A percentile compares a stretch with the other conserved stretches of the same genome.
phyloP scores from a whole-genome alignment of 2,113 vertebrate genomes.

The Oxyura jamaicensis region DNA sequence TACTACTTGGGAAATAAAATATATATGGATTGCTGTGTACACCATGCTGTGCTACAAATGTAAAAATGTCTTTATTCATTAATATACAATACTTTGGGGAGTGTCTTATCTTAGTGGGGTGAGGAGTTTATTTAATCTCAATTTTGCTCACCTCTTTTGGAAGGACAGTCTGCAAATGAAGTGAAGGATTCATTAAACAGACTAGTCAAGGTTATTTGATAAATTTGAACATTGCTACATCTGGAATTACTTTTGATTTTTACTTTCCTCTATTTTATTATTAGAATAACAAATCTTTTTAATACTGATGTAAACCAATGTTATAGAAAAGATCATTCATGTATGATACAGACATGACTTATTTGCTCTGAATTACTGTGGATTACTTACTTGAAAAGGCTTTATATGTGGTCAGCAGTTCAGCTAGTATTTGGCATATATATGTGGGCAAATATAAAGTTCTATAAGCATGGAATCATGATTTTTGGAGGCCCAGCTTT shows the following conservation, averaged over 20 bases:
- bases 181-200: background rate
- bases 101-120: background rate
- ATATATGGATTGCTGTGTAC: background rate
- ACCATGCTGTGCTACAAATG: background rate
- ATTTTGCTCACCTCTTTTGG: background rate
- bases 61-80: background rate
- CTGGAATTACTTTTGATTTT: background rate
- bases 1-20: background rate
- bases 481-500: background rate
- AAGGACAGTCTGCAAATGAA: background rate
- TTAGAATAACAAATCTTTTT: background rate
- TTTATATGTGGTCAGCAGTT: background rate
- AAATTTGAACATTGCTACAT: background rate
- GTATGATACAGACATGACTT: background rate
- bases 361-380: background rate
- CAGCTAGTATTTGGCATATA: background rate
- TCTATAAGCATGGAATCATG: background rate
- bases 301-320: background rate
- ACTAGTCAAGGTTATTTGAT: background rate
- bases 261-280: background rate
- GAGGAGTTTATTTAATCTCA: background rate
- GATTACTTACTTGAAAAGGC: background rate
- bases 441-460: background rate
- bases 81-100: background rate
- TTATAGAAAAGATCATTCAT: background rate